These are phyloP conservation scores for Ommatoiulus sabulosus DNA, from an alignment of 2,888 invertebrate genomes.

Conservation along the genomic window DNA sequence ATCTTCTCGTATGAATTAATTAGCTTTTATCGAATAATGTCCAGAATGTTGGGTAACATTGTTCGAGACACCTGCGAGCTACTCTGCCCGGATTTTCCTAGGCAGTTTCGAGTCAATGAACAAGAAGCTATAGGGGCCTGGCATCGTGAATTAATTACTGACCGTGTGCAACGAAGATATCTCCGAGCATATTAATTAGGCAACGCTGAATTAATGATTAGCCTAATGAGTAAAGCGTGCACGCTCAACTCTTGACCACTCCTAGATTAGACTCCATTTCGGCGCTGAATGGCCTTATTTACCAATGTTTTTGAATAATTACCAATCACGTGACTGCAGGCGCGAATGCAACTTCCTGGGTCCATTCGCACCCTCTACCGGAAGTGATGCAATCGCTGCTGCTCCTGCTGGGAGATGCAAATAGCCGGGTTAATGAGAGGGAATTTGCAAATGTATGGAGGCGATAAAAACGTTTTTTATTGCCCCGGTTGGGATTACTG, in stretches of 20 bases:
- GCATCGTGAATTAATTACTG: constrained; percentile 39
- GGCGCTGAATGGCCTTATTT: background rate
- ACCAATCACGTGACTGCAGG: background rate
- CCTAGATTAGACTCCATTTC: background rate
- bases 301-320: constrained; percentile 27
- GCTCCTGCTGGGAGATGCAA: constrained; percentile 1
- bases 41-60: too few relatives aligned
- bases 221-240: constrained; percentile 7
- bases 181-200: constrained; percentile 40
- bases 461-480: background rate
- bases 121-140: background rate
- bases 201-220: constrained; percentile 21
- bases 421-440: background rate
- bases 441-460: background rate
- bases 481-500: background rate
- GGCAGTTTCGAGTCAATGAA: background rate
- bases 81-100: background rate
- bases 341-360: background rate
- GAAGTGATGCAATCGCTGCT: background rate
- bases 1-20: too few relatives aligned
- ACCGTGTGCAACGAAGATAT: constrained; percentile 47
- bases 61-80: background rate
- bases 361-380: background rate
- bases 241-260: background rate
- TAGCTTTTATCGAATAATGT: too few relatives aligned